phyloP scores from a whole-genome alignment of 2,113 vertebrate genomes.

The Corythoichthys intestinalis region DNA sequence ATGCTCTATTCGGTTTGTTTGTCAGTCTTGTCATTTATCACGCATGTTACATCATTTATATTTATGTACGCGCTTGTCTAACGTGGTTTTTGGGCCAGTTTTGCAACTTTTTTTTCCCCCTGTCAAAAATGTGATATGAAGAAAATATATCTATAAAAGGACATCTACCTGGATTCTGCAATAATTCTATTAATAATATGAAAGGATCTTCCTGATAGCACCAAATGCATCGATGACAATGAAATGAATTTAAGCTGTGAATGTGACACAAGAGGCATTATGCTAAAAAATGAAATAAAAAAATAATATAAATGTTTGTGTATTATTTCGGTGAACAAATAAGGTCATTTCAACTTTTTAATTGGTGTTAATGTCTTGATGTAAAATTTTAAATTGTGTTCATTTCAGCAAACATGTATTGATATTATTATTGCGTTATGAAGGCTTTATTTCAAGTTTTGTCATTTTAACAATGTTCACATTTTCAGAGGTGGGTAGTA shows the following conservation, averaged over 20 bases:
- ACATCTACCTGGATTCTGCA: constrained; percentile 29
- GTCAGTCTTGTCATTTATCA: not conserved
- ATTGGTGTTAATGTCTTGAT: not conserved
- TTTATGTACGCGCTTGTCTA: not conserved
- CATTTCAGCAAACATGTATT: too few species aligned
- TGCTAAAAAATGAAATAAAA: not conserved
- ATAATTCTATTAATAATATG: constrained; percentile 18
- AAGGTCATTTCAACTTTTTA: not conserved
- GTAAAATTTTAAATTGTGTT: too few species aligned
- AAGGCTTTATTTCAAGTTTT: too few species aligned
- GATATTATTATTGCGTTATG: too few species aligned
- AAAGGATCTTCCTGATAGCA: constrained; percentile 21
- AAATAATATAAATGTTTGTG: not conserved
- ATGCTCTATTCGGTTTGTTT: not conserved
- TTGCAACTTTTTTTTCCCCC: not conserved
- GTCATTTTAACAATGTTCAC: too few species aligned
- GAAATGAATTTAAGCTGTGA: not conserved
- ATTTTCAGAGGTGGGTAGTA: too few species aligned
- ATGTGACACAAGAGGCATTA: not conserved
- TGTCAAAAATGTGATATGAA: not conserved
- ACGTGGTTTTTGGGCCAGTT: not conserved
- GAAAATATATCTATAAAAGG: not conserved
- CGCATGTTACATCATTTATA: not conserved
- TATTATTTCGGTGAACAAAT: too few species aligned
- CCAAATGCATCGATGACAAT: not conserved